Conservation (phyloP, 2,113 vertebrate species). For the Recurvirostra avosetta region DNA sequence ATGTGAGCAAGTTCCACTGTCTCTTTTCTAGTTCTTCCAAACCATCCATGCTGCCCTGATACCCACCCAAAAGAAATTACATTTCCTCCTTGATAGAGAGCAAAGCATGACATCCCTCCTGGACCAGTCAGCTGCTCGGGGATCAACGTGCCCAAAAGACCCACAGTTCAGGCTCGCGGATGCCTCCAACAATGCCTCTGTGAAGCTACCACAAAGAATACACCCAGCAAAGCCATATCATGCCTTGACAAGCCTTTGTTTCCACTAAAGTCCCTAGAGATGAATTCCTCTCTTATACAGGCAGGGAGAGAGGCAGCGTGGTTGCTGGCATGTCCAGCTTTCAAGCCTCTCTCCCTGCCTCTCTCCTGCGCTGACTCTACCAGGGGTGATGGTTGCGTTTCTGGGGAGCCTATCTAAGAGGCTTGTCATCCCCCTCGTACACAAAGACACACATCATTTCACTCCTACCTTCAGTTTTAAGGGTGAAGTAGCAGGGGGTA, state of each 20-base stretch:
- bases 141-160: neutral
- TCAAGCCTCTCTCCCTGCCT: neutral
- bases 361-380: neutral
- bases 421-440: neutral
- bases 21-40: neutral
- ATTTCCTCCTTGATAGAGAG: neutral
- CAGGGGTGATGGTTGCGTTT: neutral
- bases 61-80: neutral
- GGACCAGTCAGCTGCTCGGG: neutral
- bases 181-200: neutral
- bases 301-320: neutral
- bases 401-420: neutral
- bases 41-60: neutral
- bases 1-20: neutral
- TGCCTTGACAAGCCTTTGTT: neutral
- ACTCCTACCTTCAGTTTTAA: neutral
- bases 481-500: neutral
- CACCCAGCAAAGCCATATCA: neutral
- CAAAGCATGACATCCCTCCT: neutral
- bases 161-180: neutral
- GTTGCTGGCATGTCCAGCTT: neutral
- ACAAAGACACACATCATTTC: neutral
- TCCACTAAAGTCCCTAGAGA: neutral
- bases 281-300: neutral
- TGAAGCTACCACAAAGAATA: neutral